Evolutionary conservation across 2,113 vertebrate genomes (phyloP), one percentile per base, ranked within the genome.

Genomic region (Glareola pratincola): DNA sequence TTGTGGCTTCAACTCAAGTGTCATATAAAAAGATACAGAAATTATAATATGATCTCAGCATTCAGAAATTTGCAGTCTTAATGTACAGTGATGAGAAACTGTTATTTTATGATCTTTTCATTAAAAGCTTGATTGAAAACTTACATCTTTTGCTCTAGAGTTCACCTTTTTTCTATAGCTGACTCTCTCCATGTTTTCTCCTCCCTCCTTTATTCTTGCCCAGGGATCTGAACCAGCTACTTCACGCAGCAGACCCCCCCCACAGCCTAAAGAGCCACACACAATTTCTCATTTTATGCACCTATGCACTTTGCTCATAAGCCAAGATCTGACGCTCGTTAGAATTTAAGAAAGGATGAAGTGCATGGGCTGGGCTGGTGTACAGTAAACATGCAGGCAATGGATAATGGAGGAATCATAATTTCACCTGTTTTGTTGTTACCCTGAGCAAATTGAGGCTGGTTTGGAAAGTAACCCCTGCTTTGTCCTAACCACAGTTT

Each of bases 21-120:
- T 99, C 98, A 98, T 98, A 98, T 95, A 96, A 98, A 98, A 99
- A 98, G 96, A 98, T 97, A 98, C 98, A 98, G 94, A 98, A 98
- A 97, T 97, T 98, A 98, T 98, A 98, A 97, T 97, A 98, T 99
- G 98, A 98, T 98, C 98, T 99, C 99, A 99, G 99, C 99, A 98
- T 98, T 99, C 99, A 99, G 98, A 99, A 99, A 98, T 98, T 99
- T 99, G 98, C 99, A 99, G 99, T 99, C 99, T 99, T 99, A 99
- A 99, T 99, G 99, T 99, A 99, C 99, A 99, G 99, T 98, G 98
- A 99, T 98, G 98, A 99, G 98, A 99, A 99, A 99, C 99, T 99
- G 99, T 99, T 99, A 99, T 99, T 99, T 99, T 99, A 99, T 99
- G 99, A 99, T 99, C 99, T 99, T 99, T 99, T 99, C 99, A 99